These are phyloP conservation scores for Apamea epomidion DNA, from an alignment of 2,888 invertebrate genomes.

Conservation along the genomic window DNA sequence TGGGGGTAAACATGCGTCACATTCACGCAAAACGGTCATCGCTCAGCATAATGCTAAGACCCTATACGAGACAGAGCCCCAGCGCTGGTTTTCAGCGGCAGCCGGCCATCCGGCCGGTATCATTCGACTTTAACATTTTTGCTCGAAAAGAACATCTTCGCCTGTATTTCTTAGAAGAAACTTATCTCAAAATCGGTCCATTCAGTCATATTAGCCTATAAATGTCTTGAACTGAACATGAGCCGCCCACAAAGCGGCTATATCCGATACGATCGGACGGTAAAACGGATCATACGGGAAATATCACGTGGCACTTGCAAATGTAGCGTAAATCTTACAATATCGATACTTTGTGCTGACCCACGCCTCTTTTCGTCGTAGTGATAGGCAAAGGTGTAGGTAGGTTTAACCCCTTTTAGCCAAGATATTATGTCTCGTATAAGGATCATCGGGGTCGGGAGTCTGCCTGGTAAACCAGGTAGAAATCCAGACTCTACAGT, in stretches of 20 bases:
- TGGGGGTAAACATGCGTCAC: too few relatives aligned
- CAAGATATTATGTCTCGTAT: background rate
- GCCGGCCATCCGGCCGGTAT: too few relatives aligned
- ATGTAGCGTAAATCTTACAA: slow-evolving; percentile 31
- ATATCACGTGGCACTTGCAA: slow-evolving; percentile 37
- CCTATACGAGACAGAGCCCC: too few relatives aligned
- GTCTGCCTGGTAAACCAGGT: too few relatives aligned
- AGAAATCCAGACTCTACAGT: background rate
- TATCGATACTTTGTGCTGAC: slow-evolving; percentile 23
- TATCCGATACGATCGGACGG: slow-evolving; percentile 41
- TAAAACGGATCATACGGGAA: slow-evolving; percentile 48
- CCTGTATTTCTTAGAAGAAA: background rate
- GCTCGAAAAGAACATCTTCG: background rate
- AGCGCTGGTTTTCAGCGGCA: too few relatives aligned
- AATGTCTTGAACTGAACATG: slow-evolving; percentile 44
- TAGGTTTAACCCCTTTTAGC: background rate
- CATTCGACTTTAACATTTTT: background rate
- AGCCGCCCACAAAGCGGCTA: slow-evolving; percentile 44
- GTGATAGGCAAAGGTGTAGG: background rate
- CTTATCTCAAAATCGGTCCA: slow-evolving; percentile 31
- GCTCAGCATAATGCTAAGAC: too few relatives aligned
- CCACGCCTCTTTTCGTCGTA: background rate
- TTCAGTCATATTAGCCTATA: slow-evolving; percentile 37
- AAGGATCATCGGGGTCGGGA: too few relatives aligned
- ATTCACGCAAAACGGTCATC: too few relatives aligned